These are phyloP conservation scores for Piprites chloris DNA, from an alignment of 2,113 vertebrate genomes.

Conservation along the genomic window DNA sequence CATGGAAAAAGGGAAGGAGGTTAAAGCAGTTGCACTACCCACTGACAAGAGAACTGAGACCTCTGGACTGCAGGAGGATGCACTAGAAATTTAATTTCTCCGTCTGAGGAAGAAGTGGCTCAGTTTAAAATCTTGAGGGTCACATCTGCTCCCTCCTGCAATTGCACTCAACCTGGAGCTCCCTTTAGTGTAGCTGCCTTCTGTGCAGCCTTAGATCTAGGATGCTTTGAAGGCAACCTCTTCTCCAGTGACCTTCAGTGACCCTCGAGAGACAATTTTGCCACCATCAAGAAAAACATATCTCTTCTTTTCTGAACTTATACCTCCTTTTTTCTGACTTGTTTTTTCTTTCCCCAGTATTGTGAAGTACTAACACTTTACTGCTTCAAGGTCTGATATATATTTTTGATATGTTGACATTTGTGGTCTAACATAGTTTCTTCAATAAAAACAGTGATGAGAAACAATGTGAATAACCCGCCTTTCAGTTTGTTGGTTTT, in stretches of 20 bases:
- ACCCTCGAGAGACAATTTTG: not conserved
- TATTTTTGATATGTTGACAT: not conserved
- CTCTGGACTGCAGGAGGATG: not conserved
- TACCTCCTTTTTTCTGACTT: not conserved
- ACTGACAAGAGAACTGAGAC: not conserved
- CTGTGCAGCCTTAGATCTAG: not conserved
- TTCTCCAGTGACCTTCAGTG: not conserved
- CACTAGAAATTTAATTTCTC: not conserved
- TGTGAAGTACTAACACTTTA: not conserved
- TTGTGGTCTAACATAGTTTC: not conserved
- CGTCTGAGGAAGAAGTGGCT: fast-evolving
- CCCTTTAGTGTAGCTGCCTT: not conserved
- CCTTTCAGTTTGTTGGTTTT: not conserved
- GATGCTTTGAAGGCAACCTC: not conserved
- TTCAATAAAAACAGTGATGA: not conserved
- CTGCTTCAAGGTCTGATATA: not conserved
- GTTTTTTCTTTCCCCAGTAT: not conserved
- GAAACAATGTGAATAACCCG: not conserved
- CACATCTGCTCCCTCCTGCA: not conserved
- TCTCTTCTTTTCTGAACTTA: not conserved
- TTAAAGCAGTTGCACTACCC: not conserved
- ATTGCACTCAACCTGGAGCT: not conserved
- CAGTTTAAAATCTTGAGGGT: not conserved
- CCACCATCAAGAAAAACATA: not conserved
- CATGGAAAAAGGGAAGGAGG: not conserved